These are phyloP conservation scores for Osmerus eperlanus DNA, from an alignment of 2,113 vertebrate genomes.

Conservation along the genomic window DNA sequence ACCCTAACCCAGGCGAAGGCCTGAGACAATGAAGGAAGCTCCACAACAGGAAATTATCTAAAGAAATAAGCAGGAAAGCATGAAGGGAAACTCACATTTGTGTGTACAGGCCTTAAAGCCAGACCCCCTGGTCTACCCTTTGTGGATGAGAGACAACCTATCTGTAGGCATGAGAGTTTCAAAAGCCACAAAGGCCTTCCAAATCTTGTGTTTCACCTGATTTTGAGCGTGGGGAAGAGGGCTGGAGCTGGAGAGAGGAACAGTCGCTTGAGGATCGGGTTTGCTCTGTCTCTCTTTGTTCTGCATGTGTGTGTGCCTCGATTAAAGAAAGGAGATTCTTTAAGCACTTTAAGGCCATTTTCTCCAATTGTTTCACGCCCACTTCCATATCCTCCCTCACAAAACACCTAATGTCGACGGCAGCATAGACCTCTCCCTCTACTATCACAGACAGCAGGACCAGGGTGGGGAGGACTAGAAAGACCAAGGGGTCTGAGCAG, in stretches of 20 bases:
- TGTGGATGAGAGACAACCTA: constrained; percentile 44
- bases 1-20: too few species aligned
- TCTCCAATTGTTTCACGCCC: constrained; percentile 77
- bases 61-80: too few species aligned
- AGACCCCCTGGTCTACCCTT: neutral
- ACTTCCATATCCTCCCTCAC: constrained; percentile 73
- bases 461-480: constrained; percentile 34
- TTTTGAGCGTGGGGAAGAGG: constrained; percentile 50
- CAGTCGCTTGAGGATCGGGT: constrained; percentile 67
- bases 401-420: constrained; percentile 64
- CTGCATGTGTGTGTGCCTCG: constrained; percentile 75
- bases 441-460: constrained; percentile 67
- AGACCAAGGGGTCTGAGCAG: neutral
- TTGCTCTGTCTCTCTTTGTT: constrained; percentile 73
- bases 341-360: constrained; percentile 78
- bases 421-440: constrained; percentile 59
- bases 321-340: constrained; percentile 78
- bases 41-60: too few species aligned
- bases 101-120: too few species aligned
- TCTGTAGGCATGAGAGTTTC: constrained; percentile 52
- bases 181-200: constrained; percentile 45
- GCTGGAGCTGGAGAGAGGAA: constrained; percentile 46
- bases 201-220: constrained; percentile 51
- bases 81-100: too few species aligned
- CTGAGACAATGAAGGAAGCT: too few species aligned